These are phyloP conservation scores for Hipparchia sbordonii DNA, from an alignment of 2,888 invertebrate species.

Conservation along the genomic window DNA sequence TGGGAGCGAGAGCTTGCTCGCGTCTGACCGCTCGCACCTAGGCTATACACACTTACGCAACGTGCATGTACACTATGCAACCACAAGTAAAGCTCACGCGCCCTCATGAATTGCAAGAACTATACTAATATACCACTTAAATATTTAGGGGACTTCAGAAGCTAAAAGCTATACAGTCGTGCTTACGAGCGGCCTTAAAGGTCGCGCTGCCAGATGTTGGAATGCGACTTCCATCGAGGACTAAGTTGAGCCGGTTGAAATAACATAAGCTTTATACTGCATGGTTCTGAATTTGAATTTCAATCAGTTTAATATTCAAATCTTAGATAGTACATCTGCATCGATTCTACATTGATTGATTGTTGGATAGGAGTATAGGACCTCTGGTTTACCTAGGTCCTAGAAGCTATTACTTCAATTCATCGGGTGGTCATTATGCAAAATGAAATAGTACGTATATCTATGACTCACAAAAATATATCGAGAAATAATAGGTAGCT, in stretches of 20 bases:
- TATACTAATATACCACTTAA: background rate
- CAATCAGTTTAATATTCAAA: background rate
- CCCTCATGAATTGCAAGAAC: too few species aligned
- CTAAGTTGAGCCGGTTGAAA: background rate
- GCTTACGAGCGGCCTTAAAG: background rate
- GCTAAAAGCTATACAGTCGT: background rate
- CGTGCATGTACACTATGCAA: too few species aligned
- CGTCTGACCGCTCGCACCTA: too few species aligned
- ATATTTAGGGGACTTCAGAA: background rate
- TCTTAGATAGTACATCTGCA: background rate
- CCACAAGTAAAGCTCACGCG: too few species aligned
- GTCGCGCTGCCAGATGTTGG: slow-evolving; percentile 4
- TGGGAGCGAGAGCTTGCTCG: too few species aligned
- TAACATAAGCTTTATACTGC: background rate
- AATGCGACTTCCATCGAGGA: background rate
- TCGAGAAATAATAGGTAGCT: too few species aligned
- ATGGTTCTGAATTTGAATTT: background rate
- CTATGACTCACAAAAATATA: too few species aligned
- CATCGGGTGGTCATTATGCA: too few species aligned
- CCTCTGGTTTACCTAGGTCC: background rate
- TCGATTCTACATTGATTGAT: background rate
- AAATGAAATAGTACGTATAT: too few species aligned
- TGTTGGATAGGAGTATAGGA: background rate
- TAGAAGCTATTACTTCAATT: background rate
- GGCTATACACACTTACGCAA: too few species aligned